phyloP scores from a whole-genome alignment of 2,888 invertebrate species.

The Ametastegia equiseti region DNA sequence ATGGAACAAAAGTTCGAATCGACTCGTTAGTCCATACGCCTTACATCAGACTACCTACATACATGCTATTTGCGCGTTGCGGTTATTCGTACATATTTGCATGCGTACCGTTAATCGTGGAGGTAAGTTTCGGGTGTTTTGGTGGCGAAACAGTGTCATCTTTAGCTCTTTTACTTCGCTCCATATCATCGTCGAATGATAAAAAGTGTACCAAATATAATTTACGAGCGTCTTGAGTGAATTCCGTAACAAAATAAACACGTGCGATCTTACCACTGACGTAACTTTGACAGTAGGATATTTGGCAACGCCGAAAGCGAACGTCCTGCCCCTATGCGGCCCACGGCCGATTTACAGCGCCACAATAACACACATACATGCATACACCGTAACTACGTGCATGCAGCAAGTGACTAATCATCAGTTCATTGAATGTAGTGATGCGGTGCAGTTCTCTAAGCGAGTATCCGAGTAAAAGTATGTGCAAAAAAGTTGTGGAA shows the following conservation, averaged over 20 bases:
- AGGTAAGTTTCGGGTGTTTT: slow-evolving; percentile 60
- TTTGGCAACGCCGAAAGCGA: background rate
- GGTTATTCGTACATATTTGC: background rate
- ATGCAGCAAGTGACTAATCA: background rate
- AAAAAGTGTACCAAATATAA: too few relatives aligned
- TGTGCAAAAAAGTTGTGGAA: background rate
- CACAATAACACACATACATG: background rate
- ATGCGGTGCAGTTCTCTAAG: background rate
- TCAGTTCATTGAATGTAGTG: background rate
- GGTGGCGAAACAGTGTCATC: slow-evolving; percentile 54
- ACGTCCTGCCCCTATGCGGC: background rate
- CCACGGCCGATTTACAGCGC: background rate
- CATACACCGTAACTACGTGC: too few relatives aligned
- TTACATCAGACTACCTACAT: too few relatives aligned
- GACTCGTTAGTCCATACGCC: too few relatives aligned
- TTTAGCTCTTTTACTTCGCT: slow-evolving; percentile 33
- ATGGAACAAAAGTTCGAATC: too few relatives aligned
- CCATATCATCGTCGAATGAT: slow-evolving; percentile 7
- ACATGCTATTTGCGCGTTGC: too few relatives aligned
- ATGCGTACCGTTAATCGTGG: slow-evolving; percentile 50
- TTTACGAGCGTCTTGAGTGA: background rate
- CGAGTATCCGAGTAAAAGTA: background rate
- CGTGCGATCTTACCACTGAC: background rate
- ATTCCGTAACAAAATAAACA: background rate
- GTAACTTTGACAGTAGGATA: background rate